Conservation (phyloP, 2,113 vertebrate species). For the Pollachius pollachius region DNA sequence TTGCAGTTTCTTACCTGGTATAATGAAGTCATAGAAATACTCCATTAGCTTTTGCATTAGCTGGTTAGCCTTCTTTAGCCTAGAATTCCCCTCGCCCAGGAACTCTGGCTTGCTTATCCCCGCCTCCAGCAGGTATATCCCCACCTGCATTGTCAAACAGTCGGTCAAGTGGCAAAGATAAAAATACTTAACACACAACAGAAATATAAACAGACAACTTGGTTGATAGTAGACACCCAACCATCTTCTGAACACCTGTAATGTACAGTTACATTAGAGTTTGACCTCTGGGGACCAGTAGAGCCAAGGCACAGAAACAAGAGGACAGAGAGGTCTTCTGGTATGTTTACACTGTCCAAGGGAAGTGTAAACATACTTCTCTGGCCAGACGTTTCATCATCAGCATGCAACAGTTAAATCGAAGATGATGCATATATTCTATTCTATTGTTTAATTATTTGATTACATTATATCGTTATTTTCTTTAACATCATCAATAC, state of each 20-base stretch:
- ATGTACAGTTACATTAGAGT: slow-evolving; percentile 22
- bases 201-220: neutral
- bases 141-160: slow-evolving; percentile 72
- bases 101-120: slow-evolving; percentile 87
- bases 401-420: too few relatives aligned
- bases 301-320: slow-evolving; percentile 52
- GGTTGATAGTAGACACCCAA: neutral
- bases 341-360: too few relatives aligned
- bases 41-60: slow-evolving; percentile 94
- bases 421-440: too few relatives aligned
- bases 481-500: too few relatives aligned
- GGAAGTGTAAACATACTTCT: too few relatives aligned
- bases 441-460: too few relatives aligned
- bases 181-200: neutral
- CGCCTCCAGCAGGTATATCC: slow-evolving; percentile 86
- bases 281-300: slow-evolving; percentile 26
- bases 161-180: neutral
- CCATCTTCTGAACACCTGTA: too few relatives aligned
- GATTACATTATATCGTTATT: too few relatives aligned
- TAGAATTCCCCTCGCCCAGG: slow-evolving; percentile 87
- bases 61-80: slow-evolving; percentile 89
- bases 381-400: too few relatives aligned
- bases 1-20: slow-evolving; percentile 77
- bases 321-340: slow-evolving; percentile 4
- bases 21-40: slow-evolving; percentile 85